These are phyloP conservation scores for Syngnathus rostellatus DNA, from an alignment of 2,797 vertebrate species.

Conservation along the genomic window DNA sequence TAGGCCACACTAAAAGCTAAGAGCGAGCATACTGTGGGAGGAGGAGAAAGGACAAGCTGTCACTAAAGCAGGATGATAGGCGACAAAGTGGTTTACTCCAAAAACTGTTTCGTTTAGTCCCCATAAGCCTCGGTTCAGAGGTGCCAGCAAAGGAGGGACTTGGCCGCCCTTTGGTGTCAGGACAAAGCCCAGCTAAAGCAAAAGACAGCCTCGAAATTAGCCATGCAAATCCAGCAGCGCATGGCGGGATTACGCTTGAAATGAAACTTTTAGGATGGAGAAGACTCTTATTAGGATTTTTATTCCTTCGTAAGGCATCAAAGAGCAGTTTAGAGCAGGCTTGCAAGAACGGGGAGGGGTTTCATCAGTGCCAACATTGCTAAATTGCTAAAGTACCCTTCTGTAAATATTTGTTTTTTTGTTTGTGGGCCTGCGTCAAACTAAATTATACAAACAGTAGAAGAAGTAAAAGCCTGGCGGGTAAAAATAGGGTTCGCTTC, in stretches of 20 bases:
- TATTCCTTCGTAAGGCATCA: neutral
- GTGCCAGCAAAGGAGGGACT: slow-evolving; percentile 50
- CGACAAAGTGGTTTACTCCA: slow-evolving; percentile 54
- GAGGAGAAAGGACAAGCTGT: slow-evolving; percentile 32
- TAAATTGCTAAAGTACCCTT: neutral
- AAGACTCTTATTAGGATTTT: slow-evolving; percentile 2
- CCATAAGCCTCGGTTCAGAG: slow-evolving; percentile 68
- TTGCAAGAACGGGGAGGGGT: slow-evolving; percentile 16
- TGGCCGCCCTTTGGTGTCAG: slow-evolving; percentile 63
- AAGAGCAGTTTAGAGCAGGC: slow-evolving; percentile 2
- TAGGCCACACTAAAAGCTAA: neutral
- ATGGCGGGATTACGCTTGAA: slow-evolving; percentile 62
- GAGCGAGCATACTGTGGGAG: neutral
- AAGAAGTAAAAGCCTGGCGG: neutral
- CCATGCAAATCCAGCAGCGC: slow-evolving; percentile 66
- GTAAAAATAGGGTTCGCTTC: slow-evolving; percentile 19
- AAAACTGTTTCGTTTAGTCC: slow-evolving; percentile 54
- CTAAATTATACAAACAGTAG: neutral
- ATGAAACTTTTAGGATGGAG: slow-evolving; percentile 61
- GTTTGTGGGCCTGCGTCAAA: neutral
- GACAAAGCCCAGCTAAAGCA: slow-evolving; percentile 52
- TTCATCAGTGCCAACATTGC: slow-evolving; percentile 33
- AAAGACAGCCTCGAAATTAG: slow-evolving; percentile 62
- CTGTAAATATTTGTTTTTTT: neutral
- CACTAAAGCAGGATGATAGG: slow-evolving; percentile 35